Evolutionary conservation across 2,113 vertebrate genomes (phyloP).

Genomic region (Anoura caudifer): DNA sequence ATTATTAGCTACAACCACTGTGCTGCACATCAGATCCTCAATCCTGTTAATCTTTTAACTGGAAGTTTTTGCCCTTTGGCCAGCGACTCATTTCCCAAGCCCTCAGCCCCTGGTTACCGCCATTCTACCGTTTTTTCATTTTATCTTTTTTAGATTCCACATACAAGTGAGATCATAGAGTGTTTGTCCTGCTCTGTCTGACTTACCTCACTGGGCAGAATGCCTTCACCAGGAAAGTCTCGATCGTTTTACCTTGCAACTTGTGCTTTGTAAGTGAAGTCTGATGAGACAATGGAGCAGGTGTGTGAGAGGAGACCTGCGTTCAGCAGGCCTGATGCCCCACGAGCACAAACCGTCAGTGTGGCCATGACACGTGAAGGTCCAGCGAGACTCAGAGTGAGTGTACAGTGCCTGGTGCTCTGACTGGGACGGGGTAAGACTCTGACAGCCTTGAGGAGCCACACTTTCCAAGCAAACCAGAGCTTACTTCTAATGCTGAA

Average conservation of each 20-base stretch:
- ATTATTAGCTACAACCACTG: neutral
- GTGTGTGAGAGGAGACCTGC: neutral
- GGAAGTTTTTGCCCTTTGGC: neutral
- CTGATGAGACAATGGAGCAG: neutral
- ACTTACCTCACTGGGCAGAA: neutral
- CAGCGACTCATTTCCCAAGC: too few species aligned
- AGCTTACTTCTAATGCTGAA: neutral
- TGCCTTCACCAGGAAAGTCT: neutral
- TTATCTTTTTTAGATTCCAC: neutral
- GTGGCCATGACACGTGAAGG: accelerated
- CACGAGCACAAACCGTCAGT: neutral
- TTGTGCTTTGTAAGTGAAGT: neutral
- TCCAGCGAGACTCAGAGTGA: neutral
- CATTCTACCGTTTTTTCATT: neutral
- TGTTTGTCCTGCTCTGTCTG: neutral
- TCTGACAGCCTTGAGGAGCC: too few species aligned
- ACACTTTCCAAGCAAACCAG: neutral
- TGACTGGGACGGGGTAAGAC: neutral
- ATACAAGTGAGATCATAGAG: neutral
- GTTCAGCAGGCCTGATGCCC: neutral
- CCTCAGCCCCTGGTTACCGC: neutral
- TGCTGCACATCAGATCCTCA: neutral
- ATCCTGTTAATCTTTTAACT: neutral
- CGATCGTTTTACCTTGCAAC: neutral
- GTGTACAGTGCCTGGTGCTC: too few species aligned